Evolutionary conservation across 2,113 vertebrate genomes (phyloP), one percentile per base, ranked within the genome.

Genomic region (Ia io): DNA sequence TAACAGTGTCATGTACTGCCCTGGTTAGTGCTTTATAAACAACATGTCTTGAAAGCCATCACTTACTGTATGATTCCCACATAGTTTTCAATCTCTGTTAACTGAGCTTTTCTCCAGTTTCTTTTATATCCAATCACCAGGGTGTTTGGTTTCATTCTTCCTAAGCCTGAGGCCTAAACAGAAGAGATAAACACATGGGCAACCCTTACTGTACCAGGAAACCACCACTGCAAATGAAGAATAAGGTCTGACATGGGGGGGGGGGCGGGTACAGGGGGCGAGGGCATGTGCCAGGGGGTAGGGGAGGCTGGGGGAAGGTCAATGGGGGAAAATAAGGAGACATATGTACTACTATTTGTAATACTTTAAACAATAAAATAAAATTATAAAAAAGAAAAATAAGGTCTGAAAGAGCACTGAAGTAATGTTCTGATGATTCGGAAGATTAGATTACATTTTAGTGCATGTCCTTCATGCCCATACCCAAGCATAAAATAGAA

Each of bases 61-160:
- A 99, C 99, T 99, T 99, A 99, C 99, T 99, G 99, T 97, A 99
- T 98, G 94, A 99, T 97, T 76, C 99, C 99, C 96, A 99, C 98
- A 12, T 99, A 99, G 97, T 96, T 99, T 97, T 99, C 98, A 88
- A 99, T 98, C 85, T 98, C 98, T 3, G 82, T 94, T 63, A 90
- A 86, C 80, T 98, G 95, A 28, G 98, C 96, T 51, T 95, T 99
- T 97, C 98, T 99, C 99, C 99, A 99, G 96, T 99, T 99, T 92
- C 94, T 99, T 98, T 99, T 99, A 97, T 99, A 99, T 89, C 99
- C 99, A 6, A 99, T 97, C 98, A 99, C 99, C 90, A 99, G 94
- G 40, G 98, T 99, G 94, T 99, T 99, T 20, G 99, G 99, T 97
- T 98, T 99, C 98, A 99, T 99, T 94, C 99, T 98, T 23, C 99